A percentile compares a stretch with the other conserved stretches of the same genome.
phyloP scores from a whole-genome alignment of 2,113 vertebrate genomes.

The Tragulus kanchil region DNA sequence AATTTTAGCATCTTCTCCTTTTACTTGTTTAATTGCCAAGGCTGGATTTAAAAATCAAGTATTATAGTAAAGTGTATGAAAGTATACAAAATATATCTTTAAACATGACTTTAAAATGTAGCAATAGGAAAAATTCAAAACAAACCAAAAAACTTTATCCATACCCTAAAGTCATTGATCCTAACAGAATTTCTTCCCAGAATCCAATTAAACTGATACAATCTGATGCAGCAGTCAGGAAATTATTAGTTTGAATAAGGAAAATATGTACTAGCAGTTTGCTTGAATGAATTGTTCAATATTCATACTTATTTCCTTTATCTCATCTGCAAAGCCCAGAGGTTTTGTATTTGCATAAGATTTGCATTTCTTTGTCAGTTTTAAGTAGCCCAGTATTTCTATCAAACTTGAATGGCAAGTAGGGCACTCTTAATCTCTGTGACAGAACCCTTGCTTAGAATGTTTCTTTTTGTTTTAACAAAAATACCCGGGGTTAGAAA shows the following conservation, averaged over 20 bases:
- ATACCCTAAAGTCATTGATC: neutral
- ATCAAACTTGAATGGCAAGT: neutral
- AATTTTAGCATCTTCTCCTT: neutral
- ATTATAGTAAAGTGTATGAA: neutral
- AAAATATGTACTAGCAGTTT: neutral
- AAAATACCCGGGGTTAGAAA: neutral
- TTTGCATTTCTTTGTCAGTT: neutral
- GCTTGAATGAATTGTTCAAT: neutral
- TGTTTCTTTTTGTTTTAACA: neutral
- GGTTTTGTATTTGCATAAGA: neutral
- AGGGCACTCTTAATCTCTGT: neutral
- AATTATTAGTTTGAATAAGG: neutral
- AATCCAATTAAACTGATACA: neutral
- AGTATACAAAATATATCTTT: neutral
- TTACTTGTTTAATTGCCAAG: neutral
- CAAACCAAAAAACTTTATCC: neutral
- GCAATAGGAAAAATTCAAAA: neutral
- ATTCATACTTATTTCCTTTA: neutral
- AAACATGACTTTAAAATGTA: neutral
- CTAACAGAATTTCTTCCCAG: neutral
- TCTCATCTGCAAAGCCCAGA: neutral
- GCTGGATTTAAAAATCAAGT: neutral
- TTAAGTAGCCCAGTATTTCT: neutral
- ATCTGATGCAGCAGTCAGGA: neutral
- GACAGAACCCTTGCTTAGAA: neutral